A percentile compares a stretch with the other conserved stretches of the same genome.
phyloP scores from a whole-genome alignment of 2,888 invertebrate species.

The Tenthredo scrophulariae region DNA sequence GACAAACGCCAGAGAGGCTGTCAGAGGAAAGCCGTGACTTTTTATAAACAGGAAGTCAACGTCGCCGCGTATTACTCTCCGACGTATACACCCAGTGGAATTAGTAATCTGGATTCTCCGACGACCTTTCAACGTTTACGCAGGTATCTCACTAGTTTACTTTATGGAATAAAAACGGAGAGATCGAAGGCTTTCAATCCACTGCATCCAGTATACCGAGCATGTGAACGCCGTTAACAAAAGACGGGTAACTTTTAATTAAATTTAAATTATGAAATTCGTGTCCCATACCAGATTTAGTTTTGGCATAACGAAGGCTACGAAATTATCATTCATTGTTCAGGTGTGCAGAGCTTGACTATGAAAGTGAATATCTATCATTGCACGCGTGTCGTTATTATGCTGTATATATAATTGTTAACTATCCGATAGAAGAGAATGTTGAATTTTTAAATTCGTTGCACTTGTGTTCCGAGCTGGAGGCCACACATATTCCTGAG shows the following conservation, averaged over 20 bases:
- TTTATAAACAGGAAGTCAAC: not conserved
- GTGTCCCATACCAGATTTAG: not conserved
- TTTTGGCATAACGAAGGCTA: not conserved
- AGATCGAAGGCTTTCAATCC: not conserved
- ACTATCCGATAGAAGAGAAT: not conserved
- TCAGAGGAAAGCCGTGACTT: not conserved
- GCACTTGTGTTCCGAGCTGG: not conserved
- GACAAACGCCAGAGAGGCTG: not conserved
- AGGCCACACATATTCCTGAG: not conserved
- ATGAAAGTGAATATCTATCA: not conserved
- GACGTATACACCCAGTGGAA: not conserved
- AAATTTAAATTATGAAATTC: slow-evolving; percentile 5
- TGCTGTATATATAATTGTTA: not conserved
- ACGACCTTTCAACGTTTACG: not conserved
- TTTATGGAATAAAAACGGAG: not conserved
- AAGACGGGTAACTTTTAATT: not conserved
- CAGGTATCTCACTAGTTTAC: not conserved
- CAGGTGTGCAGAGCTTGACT: not conserved
- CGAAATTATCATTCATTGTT: not conserved
- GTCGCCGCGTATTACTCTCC: not conserved
- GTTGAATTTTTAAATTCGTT: not conserved
- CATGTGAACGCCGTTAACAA: not conserved
- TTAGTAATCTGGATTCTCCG: not conserved
- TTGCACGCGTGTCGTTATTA: not conserved
- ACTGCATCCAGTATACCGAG: not conserved